A percentile compares a stretch with the other conserved stretches of the same genome.
Conservation (phyloP, 2,113 vertebrate genomes). For the Centrocercus urophasianus region DNA sequence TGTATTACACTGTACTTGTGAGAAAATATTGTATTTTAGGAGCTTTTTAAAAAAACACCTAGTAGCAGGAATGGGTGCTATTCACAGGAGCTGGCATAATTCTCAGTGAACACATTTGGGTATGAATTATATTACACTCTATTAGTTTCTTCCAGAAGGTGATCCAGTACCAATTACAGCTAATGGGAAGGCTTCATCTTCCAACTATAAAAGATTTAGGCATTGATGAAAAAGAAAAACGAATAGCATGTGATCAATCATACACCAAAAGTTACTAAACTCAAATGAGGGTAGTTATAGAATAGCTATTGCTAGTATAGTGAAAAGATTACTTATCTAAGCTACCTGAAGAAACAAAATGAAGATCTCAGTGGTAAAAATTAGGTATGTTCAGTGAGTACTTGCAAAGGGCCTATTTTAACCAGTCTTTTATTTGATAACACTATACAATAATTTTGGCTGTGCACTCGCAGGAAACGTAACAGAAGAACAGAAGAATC, state of each 20-base stretch:
- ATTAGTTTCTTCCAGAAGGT: neutral
- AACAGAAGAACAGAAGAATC: neutral
- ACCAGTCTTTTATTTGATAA: constrained; percentile 3
- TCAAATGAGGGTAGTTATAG: neutral
- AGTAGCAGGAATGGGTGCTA: neutral
- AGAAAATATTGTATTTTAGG: neutral
- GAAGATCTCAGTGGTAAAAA: neutral
- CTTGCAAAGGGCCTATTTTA: neutral
- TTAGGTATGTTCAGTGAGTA: neutral
- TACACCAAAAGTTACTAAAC: neutral
- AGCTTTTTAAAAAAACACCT: neutral
- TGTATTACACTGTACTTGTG: neutral
- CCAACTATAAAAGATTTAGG: neutral
- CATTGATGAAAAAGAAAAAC: neutral
- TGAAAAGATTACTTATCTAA: neutral
- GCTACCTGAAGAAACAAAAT: neutral
- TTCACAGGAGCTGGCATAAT: neutral
- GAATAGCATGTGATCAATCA: neutral
- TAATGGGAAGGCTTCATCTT: neutral
- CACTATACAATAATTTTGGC: neutral
- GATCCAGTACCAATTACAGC: neutral
- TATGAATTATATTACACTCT: neutral
- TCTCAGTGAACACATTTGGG: neutral
- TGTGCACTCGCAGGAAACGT: neutral
- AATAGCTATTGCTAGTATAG: neutral